These are phyloP conservation scores for Paedocypris sp. DNA, from an alignment of 2,113 vertebrate genomes.

Conservation along the genomic window DNA sequence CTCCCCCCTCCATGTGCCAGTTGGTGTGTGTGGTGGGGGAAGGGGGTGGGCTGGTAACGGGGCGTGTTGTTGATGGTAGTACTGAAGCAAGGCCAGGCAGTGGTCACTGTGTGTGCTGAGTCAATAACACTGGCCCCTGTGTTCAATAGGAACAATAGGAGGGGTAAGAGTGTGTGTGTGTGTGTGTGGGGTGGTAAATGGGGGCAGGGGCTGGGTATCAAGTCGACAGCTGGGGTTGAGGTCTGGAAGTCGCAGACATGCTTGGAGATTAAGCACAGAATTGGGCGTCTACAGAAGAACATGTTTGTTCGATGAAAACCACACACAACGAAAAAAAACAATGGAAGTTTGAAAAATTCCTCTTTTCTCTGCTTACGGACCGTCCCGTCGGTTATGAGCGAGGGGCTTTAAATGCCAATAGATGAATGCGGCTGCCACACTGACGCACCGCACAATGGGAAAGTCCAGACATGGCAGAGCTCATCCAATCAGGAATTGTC, in stretches of 20 bases:
- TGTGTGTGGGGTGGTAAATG: not conserved
- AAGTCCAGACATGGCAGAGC: conserved; percentile 21
- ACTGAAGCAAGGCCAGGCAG: conserved; percentile 10
- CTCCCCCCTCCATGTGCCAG: conserved; percentile 22
- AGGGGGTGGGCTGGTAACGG: conserved; percentile 2
- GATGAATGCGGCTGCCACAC: conserved; percentile 2
- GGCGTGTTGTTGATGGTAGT: conserved; percentile 23
- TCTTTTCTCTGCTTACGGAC: not conserved
- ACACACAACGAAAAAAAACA: not conserved
- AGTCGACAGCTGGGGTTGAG: conserved; percentile 37
- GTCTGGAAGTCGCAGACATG: conserved; percentile 3
- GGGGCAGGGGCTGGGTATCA: conserved; percentile 33
- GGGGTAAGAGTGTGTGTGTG: conserved; percentile 23
- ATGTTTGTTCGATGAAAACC: not conserved
- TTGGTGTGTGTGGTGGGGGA: conserved; percentile 6
- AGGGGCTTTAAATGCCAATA: conserved; percentile 6
- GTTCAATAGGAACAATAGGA: conserved; percentile 40
- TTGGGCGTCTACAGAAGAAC: not conserved
- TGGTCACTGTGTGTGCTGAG: conserved; percentile 37
- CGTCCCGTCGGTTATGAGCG: not conserved
- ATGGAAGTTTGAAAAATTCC: not conserved
- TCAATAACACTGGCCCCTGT: conserved; percentile 41
- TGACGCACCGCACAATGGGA: conserved; percentile 24
- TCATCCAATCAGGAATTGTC: conserved; percentile 29
- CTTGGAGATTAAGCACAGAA: not conserved